Evolutionary conservation across 1,140 invertebrate species (phyloP).

Genomic region (Leptinotarsa defecta): DNA sequence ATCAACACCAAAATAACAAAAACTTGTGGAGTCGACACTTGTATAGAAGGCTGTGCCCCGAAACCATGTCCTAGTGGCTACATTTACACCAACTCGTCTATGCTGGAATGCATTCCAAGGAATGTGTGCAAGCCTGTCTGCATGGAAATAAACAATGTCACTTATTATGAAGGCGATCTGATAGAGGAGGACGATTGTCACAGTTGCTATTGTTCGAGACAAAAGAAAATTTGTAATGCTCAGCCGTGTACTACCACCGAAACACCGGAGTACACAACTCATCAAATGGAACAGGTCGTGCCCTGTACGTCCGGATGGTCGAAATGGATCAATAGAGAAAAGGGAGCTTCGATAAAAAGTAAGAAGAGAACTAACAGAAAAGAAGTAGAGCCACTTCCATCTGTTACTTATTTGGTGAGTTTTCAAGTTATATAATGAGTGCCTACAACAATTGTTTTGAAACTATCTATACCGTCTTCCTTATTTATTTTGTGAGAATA

Average conservation of each 20-base stretch:
- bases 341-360: conserved; percentile 52
- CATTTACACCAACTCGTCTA: conserved; percentile 71
- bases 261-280: conserved; percentile 43
- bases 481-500: too few species aligned
- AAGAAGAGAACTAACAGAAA: conserved; percentile 40
- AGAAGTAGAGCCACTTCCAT: conserved; percentile 69
- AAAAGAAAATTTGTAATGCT: conserved; percentile 71
- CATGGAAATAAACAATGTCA: conserved; percentile 67
- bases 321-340: conserved; percentile 72
- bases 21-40: conserved; percentile 73
- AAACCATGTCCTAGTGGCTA: conserved; percentile 73
- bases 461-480: background rate
- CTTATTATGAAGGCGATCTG: conserved; percentile 77
- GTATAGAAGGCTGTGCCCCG: conserved; percentile 77
- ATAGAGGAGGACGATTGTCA: conserved; percentile 77
- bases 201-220: conserved; percentile 73
- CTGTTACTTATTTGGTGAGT: conserved; percentile 59
- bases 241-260: conserved; percentile 62
- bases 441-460: background rate
- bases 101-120: conserved; percentile 74
- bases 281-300: conserved; percentile 51
- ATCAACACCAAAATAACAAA: conserved; percentile 63
- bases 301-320: conserved; percentile 73
- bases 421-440: background rate
- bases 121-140: conserved; percentile 73